Conservation (phyloP, 2,888 invertebrate genomes). For the Drosophila kokeensis region DNA sequence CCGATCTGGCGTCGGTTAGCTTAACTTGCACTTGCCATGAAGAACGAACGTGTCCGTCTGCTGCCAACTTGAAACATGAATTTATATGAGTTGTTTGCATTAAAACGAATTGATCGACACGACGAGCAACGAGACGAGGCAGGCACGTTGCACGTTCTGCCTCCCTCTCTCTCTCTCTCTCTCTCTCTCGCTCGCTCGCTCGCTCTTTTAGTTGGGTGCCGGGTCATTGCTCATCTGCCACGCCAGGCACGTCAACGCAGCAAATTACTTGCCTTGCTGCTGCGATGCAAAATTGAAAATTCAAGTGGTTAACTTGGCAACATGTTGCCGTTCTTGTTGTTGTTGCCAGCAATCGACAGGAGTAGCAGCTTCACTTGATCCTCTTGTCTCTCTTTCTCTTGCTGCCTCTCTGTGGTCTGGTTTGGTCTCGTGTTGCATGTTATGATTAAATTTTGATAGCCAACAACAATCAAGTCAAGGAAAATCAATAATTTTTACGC, state of each 20-base stretch:
- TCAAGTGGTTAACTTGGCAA: constrained; percentile 79
- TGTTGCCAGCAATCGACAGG: constrained; percentile 11
- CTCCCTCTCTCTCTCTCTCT: background rate
- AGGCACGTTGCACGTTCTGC: constrained; percentile 10
- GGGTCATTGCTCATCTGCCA: constrained; percentile 79
- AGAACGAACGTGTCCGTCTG: constrained; percentile 12
- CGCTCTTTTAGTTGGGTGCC: constrained; percentile 20
- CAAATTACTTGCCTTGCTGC: constrained; percentile 72
- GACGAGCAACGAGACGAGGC: constrained; percentile 37
- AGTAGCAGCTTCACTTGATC: constrained; percentile 20
- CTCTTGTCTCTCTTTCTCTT: background rate
- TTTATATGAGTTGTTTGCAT: constrained; percentile 79
- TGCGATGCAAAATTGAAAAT: constrained; percentile 79
- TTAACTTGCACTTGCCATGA: constrained; percentile 20
- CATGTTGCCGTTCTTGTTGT: constrained; percentile 54
- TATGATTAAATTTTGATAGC: constrained; percentile 83
- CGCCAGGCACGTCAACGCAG: constrained; percentile 79
- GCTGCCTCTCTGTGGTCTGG: constrained; percentile 1
- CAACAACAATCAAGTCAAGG: constrained; percentile 80
- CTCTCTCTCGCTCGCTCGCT: background rate
- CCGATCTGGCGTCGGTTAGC: constrained; percentile 44
- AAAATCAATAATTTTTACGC: constrained; percentile 84
- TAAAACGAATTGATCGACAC: constrained; percentile 79
- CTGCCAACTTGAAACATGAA: constrained; percentile 73
- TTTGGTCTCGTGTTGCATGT: constrained; percentile 64